Conservation (phyloP, 2,888 invertebrate species). For the Diplolepis rosae region DNA sequence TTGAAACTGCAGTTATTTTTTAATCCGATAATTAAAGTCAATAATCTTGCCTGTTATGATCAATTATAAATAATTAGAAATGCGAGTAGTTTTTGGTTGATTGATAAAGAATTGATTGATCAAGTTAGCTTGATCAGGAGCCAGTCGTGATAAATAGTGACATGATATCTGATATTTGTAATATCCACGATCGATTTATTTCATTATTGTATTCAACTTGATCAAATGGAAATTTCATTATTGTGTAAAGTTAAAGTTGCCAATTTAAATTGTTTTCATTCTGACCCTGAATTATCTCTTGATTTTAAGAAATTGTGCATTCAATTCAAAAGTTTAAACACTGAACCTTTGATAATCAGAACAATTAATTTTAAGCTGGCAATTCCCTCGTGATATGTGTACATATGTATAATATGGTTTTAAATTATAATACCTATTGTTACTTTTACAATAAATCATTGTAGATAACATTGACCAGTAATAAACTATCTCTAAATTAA, state of each 20-base stretch:
- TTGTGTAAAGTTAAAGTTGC: neutral
- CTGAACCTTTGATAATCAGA: neutral
- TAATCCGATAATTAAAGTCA: neutral
- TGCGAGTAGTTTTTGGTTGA: neutral
- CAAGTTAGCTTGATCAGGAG: neutral
- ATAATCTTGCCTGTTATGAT: neutral
- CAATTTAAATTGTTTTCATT: neutral
- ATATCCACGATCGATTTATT: neutral
- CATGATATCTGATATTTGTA: too few relatives aligned
- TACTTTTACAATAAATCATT: constrained; percentile 69
- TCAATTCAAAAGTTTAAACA: neutral
- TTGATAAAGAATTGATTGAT: too few relatives aligned
- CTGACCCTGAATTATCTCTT: neutral
- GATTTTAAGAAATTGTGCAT: neutral
- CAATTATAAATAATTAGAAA: constrained; percentile 17
- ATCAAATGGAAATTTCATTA: neutral
- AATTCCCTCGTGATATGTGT: constrained; percentile 48
- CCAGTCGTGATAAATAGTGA: neutral
- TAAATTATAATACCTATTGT: constrained; percentile 67
- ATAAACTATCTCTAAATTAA: constrained; percentile 50
- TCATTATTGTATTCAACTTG: neutral
- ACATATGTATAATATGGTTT: constrained; percentile 69
- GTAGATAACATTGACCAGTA: constrained; percentile 66
- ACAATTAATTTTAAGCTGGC: constrained; percentile 10
- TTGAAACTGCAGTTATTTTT: constrained; percentile 2